Evolutionary conservation across 1,140 invertebrate species (phyloP), one percentile per base, ranked within the genome.

Genomic region (Bombus sibiricus): DNA sequence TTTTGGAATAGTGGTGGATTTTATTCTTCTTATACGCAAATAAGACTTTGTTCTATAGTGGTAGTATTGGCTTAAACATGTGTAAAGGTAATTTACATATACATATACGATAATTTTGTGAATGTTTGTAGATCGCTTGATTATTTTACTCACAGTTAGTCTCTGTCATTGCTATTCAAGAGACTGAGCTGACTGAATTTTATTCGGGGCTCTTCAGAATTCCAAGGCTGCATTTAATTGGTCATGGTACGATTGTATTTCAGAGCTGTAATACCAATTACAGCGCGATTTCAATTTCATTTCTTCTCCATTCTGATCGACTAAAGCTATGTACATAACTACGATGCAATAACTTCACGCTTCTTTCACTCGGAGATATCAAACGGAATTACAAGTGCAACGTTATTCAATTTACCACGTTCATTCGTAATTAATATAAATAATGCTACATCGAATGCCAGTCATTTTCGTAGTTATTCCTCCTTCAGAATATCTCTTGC

Each of bases 361-460:
- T 47, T 68, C 62, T 79, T 80, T 80, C 41, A 71, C 66, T 32
- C 32, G 41, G 1, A 25, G 37, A 25, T 62, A 66, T 43, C 15
- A 39, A 66, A 78, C 57, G 53, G 57, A 64, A 78, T 78, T 41
- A 64, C 75, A 64, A 78, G n/a, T 64, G 75, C 75, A 77, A 59
- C 37, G 22, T 41, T 77, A 64, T 78, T 78, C 53, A 39, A 41
- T 28, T 34, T 28, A 41, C 37, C 37, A 28, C 37, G 43, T 53
- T 53, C 18, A 12, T 22, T 39, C 37, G 59, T 77, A 80, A 80
- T 69, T 69, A 80, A 68, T 69, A 69, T 68, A 69, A 80, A 80
- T 53, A 69, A 80, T 22, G 25, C 78, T 53, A 22, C 10, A 39
- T n/a, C 22, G 53, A 53, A 15, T 53, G 78, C 39, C 78, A 80